Percentiles rank a stretch among this genome's conserved stretches.
These are phyloP conservation scores for Zenarchopterus dispar DNA, from an alignment of 2,797 vertebrate species.

Conservation along the genomic window DNA sequence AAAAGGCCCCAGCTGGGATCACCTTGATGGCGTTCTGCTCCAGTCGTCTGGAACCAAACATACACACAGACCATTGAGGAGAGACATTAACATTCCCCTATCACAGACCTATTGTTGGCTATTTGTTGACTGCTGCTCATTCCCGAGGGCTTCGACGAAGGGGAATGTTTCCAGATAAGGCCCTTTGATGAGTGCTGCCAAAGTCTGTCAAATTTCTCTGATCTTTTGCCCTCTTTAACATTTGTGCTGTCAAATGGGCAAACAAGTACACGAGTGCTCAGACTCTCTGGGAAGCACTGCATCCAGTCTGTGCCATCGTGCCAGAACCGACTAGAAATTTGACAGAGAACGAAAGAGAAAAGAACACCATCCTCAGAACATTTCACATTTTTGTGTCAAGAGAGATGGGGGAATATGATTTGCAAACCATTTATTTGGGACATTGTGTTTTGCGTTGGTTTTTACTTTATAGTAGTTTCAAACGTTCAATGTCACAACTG, in stretches of 20 bases:
- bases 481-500: not conserved
- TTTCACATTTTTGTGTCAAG: conserved; percentile 44
- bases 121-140: conserved; percentile 42
- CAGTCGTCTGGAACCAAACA: conserved; percentile 89
- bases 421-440: too few species aligned
- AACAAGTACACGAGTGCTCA: conserved; percentile 31
- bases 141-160: conserved; percentile 39
- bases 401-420: not conserved
- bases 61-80: conserved; percentile 68
- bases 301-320: conserved; percentile 45
- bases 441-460: not conserved
- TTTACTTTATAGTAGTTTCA: not conserved
- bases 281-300: conserved; percentile 54
- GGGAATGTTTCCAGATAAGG: conserved; percentile 66
- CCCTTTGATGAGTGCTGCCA: conserved; percentile 67
- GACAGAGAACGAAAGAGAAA: conserved; percentile 13
- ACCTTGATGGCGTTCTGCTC: conserved; percentile 98
- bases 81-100: conserved; percentile 60
- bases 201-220: conserved; percentile 56
- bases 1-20: conserved; percentile 96
- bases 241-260: conserved; percentile 30
- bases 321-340: conserved; percentile 19
- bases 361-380: conserved; percentile 35
- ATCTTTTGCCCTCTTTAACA: conserved; percentile 59
- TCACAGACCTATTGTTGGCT: conserved; percentile 51